Percentiles rank a stretch among this genome's conserved stretches.
phyloP scores from a whole-genome alignment of 2,113 vertebrate species.

The Pycnonotus jocosus region DNA sequence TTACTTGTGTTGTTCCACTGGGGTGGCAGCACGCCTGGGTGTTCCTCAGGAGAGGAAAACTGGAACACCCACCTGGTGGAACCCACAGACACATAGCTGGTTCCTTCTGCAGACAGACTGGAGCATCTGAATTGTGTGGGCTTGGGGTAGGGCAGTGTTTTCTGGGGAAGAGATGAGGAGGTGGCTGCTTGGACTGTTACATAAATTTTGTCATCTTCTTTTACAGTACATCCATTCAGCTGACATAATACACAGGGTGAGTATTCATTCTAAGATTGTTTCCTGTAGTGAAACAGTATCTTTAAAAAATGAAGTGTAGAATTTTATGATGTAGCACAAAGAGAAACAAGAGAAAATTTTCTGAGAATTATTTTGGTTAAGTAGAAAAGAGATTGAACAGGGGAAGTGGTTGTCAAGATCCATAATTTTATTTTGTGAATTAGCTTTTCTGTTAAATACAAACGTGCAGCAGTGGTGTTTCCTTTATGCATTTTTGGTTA shows the following conservation, averaged over 20 bases:
- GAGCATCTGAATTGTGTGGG: not conserved
- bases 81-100: not conserved
- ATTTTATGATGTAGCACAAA: not conserved
- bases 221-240: constrained; percentile 97
- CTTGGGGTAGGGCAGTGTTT: not conserved
- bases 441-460: not conserved
- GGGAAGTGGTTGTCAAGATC: not conserved
- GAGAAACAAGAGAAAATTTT: not conserved
- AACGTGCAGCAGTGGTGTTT: not conserved
- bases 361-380: not conserved
- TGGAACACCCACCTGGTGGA: not conserved
- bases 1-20: not conserved
- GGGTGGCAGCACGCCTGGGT: not conserved
- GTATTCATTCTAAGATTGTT: constrained; percentile 53
- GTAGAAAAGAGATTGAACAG: not conserved
- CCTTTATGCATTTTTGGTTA: not conserved
- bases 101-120: not conserved
- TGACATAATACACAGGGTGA: constrained; percentile 97
- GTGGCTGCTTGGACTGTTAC: not conserved
- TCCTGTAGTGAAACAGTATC: not conserved
- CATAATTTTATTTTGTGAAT: not conserved
- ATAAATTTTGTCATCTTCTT: constrained; percentile 35
- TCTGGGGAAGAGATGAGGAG: not conserved
- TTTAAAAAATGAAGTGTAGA: not conserved
- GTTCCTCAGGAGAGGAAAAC: not conserved